These are phyloP conservation scores for Amyelois transitella DNA, from an alignment of 1,140 invertebrate genomes.

Conservation along the genomic window DNA sequence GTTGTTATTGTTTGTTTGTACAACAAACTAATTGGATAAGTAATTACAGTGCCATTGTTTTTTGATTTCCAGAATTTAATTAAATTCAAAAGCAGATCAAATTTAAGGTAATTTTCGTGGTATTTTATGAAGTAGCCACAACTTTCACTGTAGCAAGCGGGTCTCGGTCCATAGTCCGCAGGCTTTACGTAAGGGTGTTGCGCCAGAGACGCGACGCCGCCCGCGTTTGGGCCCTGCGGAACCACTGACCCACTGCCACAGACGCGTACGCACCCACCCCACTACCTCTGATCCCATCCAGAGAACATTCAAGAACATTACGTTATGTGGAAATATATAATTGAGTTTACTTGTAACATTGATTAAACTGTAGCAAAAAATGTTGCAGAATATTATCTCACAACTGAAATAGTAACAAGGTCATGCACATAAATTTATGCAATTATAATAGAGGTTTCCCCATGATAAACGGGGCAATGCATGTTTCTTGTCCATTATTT, in stretches of 20 bases:
- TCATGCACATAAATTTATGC: neutral
- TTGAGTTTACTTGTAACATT: neutral
- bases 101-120: slow-evolving; percentile 14
- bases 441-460: no score
- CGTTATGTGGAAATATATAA: slow-evolving; percentile 24
- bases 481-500: no score
- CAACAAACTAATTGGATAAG: neutral
- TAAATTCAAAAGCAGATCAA: neutral
- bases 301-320: slow-evolving; percentile 54
- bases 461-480: no score
- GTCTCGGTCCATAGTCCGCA: slow-evolving; percentile 28
- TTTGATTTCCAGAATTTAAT: neutral
- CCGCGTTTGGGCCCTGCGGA: slow-evolving; percentile 52
- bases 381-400: neutral
- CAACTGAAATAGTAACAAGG: neutral
- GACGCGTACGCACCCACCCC: slow-evolving; percentile 31
- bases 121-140: slow-evolving; percentile 35
- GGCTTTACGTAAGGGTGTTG: slow-evolving; percentile 67
- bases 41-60: neutral
- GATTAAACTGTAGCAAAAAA: neutral
- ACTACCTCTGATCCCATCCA: slow-evolving; percentile 43
- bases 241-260: slow-evolving; percentile 68
- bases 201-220: slow-evolving; percentile 36
- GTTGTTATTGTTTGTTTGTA: neutral
- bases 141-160: slow-evolving; percentile 51